A percentile compares a stretch with the other conserved stretches of the same genome.
These are phyloP conservation scores for Mercenaria mercenaria DNA, from an alignment of 1,140 invertebrate genomes.

Conservation along the genomic window DNA sequence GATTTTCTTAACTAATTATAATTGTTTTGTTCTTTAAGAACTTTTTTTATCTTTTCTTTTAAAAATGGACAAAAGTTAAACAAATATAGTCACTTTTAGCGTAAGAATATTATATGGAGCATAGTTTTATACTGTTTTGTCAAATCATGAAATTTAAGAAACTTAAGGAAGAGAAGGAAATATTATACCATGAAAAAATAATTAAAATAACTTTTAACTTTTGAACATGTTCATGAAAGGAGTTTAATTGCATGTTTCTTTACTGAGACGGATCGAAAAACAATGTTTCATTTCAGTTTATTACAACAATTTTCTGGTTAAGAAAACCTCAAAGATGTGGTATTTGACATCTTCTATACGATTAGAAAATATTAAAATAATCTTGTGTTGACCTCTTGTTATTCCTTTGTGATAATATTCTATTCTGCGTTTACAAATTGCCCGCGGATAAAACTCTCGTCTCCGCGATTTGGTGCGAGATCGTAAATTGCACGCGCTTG, in stretches of 20 bases:
- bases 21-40: no score
- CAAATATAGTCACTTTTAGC: no score
- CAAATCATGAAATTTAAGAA: background rate
- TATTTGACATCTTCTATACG: constrained; percentile 22
- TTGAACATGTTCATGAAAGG: constrained; percentile 1
- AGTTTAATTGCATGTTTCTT: constrained; percentile 7
- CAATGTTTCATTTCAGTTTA: constrained; percentile 28
- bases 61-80: no score
- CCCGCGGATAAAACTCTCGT: constrained; percentile 44
- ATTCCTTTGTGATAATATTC: constrained; percentile 17
- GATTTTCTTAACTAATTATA: no score
- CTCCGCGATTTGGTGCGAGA: constrained; percentile 19
- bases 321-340: constrained; percentile 38
- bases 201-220: background rate
- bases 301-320: constrained; percentile 40
- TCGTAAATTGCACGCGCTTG: constrained; percentile 58
- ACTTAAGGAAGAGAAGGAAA: background rate
- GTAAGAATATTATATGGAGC: no score
- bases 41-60: no score
- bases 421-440: background rate
- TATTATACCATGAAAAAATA: background rate
- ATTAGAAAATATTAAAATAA: constrained; percentile 44
- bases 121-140: no score
- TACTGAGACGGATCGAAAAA: constrained; percentile 8
- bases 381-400: constrained; percentile 32